Evolutionary conservation across 2,888 invertebrate genomes (phyloP), one percentile per base, ranked within the genome.

Genomic region (Tineola bisselliella): DNA sequence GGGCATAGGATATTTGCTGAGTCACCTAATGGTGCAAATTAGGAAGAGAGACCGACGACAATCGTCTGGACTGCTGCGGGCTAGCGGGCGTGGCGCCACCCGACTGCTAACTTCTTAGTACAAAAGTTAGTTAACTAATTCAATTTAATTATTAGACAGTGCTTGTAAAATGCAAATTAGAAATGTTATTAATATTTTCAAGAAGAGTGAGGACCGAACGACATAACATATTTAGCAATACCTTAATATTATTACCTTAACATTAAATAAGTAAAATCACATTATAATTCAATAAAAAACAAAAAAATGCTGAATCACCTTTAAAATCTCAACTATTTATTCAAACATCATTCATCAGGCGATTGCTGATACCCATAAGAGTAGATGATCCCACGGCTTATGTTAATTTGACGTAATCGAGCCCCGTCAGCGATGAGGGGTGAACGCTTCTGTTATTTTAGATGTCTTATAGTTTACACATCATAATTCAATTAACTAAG

Each of bases 11-110:
- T 12, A 54, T 54, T 25, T 18, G 58, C 33, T 58, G 58, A 58
- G 13, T 58, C 58, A 58, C 33, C 33, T 58, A 58, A 58, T 33
- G 58, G 58, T 58, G 33, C 58, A 58, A 58, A 58, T 58, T 58
- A 33, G 58, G 58, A 58, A 58, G 33, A 33, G 58, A 58, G 58
- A 33, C 58, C 18, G 58, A 33, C 58, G 58, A 33, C 58, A 58
- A 54, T 8, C 25, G 58, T 58, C 58, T 58, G 58, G 17, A 17
- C 33, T 54, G 54, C 54, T 58, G 33, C 19, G 15, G 15, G 13
- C 25, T 4, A 18, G 8, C 58, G 58, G 58, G 58, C 58, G 33
- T n/a, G 33, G 58, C 31, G 58, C 58, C 58, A 58, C 4, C 56
- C 30, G 33, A 58, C 12, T 48, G 6, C 13, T 15, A 48, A 48